These are phyloP conservation scores for Brotula barbata DNA, from an alignment of 2,797 vertebrate species.

Conservation along the genomic window DNA sequence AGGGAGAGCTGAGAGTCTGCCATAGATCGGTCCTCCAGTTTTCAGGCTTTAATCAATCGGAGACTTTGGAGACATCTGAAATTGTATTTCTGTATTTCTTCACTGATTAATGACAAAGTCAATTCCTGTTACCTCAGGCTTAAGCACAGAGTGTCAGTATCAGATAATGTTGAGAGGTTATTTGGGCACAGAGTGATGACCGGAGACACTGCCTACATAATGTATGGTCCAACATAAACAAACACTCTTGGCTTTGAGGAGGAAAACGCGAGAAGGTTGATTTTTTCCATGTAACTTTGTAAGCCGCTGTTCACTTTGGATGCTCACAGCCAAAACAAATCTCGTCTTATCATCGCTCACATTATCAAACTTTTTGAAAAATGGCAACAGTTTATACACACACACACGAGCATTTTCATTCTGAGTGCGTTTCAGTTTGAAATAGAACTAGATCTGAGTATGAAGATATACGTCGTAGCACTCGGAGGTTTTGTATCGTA, in stretches of 20 bases:
- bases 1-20: constrained; percentile 47
- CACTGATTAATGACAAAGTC: constrained; percentile 63
- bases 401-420: too few species aligned
- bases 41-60: constrained; percentile 52
- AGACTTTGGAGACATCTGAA: constrained; percentile 35
- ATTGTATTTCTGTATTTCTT: constrained; percentile 62
- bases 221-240: not conserved
- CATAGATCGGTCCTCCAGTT: constrained; percentile 48
- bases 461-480: too few species aligned
- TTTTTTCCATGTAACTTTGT: too few species aligned
- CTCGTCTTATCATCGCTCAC: too few species aligned
- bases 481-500: too few species aligned
- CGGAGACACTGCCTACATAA: constrained; percentile 8
- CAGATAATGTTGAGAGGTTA: constrained; percentile 28
- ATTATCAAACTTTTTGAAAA: too few species aligned
- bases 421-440: too few species aligned
- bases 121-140: constrained; percentile 47
- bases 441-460: too few species aligned
- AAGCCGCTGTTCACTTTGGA: too few species aligned
- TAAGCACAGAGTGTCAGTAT: constrained; percentile 21
- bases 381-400: too few species aligned
- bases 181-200: constrained; percentile 22
- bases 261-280: not conserved
- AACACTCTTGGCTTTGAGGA: not conserved
- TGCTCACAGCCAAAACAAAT: too few species aligned